phyloP scores from a whole-genome alignment of 2,888 invertebrate genomes.

The Strigamia transsilvanica region DNA sequence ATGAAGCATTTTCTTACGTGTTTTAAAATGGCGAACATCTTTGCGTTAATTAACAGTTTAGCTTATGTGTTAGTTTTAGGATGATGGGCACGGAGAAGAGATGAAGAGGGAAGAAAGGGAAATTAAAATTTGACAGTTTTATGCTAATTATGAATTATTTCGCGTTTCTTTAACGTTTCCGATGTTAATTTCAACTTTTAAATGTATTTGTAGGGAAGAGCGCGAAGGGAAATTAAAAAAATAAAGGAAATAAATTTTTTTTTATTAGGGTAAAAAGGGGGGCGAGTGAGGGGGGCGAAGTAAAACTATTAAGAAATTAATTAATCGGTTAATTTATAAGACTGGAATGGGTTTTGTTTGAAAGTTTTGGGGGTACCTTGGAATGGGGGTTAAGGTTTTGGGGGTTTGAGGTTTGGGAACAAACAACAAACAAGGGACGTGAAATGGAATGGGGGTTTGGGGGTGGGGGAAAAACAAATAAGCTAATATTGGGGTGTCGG shows the following conservation, averaged over 20 bases:
- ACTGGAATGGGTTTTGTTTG: background rate
- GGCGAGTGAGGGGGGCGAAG: too few species aligned
- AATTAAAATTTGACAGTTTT: slow-evolving; percentile 38
- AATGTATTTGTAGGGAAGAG: slow-evolving; percentile 5
- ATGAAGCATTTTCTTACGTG: slow-evolving; percentile 54
- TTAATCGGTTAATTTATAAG: background rate
- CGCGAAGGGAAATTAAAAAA: background rate
- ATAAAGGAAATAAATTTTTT: background rate
- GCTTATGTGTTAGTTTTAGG: slow-evolving; percentile 43
- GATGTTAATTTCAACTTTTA: slow-evolving; percentile 25
- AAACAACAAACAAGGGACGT: too few species aligned
- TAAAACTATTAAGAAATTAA: background rate
- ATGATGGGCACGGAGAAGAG: slow-evolving; percentile 23
- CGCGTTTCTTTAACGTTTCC: slow-evolving; percentile 22
- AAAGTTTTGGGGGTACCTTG: background rate
- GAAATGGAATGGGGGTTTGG: too few species aligned
- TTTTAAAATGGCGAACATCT: slow-evolving; percentile 54
- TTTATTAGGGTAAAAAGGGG: background rate
- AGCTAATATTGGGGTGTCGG: too few species aligned
- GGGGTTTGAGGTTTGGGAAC: too few species aligned
- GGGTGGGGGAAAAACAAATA: too few species aligned
- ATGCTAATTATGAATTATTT: slow-evolving; percentile 33
- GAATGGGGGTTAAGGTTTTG: too few species aligned
- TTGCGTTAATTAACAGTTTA: slow-evolving; percentile 54
- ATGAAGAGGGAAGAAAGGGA: background rate